Evolutionary conservation across 2,888 invertebrate species (phyloP), one percentile per base, ranked within the genome.

Genomic region (Cyclophora albipunctata): DNA sequence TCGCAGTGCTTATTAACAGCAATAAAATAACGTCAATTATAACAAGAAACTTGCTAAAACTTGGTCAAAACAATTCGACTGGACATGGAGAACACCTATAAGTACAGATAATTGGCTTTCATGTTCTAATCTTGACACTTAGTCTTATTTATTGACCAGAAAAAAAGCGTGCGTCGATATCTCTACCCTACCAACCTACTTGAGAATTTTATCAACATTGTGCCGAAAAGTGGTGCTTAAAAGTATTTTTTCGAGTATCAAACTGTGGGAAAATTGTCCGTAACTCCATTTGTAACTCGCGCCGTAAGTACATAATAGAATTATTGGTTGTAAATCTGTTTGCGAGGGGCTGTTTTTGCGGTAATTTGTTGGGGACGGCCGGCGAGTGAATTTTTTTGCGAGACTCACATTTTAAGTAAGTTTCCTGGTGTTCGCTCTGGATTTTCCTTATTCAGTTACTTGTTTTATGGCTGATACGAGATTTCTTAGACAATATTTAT

Each of bases 21-120:
- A 37, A 37, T 37, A 37, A 37, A 37, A 37, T 37, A 4, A 37
- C 37, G 5, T 37, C 37, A 5, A 37, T 37, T 37, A 37, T 37
- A 5, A 37, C 5, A 37, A 37, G 37, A 4, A 37, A 37, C 4
- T 37, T 37, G 48, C 37, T 37, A 46, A 54, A 58, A 56, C 57
- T 58, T 53, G 59, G 51, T 49, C 45, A 53, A 49, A 55, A 50
- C 49, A 47, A 53, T 54, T 47, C 50, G 40, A 45, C 46, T 49
- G 49, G 50, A 45, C 51, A 45, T 45, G 34, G 42, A 57, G 64
- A 64, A 60, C 53, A 55, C 64, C 51, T 72, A 69, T 66, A 73
- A 73, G 69, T 69, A 66, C 58, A 61, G 61, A 57, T 72, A 72
- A 73, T 72, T 70, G 70, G 70, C 63, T 73, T 71, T 56, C 43